phyloP scores from a whole-genome alignment of 1,140 invertebrate species.

The Potamilus streckersoni region DNA sequence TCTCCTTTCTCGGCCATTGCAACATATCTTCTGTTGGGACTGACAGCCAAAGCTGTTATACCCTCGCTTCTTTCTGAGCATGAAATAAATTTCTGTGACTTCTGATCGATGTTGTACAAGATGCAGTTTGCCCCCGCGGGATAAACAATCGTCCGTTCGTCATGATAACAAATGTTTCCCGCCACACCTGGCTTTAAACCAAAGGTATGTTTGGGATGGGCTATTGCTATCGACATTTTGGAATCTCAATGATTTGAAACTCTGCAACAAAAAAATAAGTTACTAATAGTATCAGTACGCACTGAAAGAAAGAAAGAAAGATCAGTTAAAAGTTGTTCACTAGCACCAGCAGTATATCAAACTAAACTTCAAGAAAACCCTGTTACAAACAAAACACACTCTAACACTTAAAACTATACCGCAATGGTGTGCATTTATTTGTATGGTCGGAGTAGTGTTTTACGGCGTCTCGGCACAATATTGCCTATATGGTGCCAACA shows the following conservation, averaged over 20 bases:
- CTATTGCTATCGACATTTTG: slow-evolving; percentile 62
- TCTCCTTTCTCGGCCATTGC: slow-evolving; percentile 67
- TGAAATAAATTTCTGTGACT: slow-evolving; percentile 68
- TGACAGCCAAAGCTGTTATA: slow-evolving; percentile 65
- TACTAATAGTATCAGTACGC: too few relatives aligned
- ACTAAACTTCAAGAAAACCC: too few relatives aligned
- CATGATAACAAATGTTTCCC: slow-evolving; percentile 64
- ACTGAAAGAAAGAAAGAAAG: too few relatives aligned
- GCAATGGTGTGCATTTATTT: too few relatives aligned
- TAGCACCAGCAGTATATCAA: too few relatives aligned
- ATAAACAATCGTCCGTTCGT: slow-evolving; percentile 67
- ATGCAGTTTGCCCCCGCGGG: slow-evolving; percentile 67
- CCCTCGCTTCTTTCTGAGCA: slow-evolving; percentile 60
- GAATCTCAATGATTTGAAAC: neutral
- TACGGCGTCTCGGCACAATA: too few relatives aligned
- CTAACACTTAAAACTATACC: too few relatives aligned
- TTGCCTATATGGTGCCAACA: too few relatives aligned
- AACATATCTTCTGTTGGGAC: slow-evolving; percentile 65
- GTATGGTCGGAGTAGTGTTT: too few relatives aligned
- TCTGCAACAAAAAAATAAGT: too few relatives aligned
- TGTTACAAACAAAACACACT: too few relatives aligned
- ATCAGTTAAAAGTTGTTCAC: too few relatives aligned
- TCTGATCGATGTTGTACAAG: slow-evolving; percentile 68
- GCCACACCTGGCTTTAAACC: slow-evolving; percentile 60
- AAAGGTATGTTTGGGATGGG: slow-evolving; percentile 62